phyloP scores from a whole-genome alignment of 2,888 invertebrate genomes.

The Callinectes sapidus region DNA sequence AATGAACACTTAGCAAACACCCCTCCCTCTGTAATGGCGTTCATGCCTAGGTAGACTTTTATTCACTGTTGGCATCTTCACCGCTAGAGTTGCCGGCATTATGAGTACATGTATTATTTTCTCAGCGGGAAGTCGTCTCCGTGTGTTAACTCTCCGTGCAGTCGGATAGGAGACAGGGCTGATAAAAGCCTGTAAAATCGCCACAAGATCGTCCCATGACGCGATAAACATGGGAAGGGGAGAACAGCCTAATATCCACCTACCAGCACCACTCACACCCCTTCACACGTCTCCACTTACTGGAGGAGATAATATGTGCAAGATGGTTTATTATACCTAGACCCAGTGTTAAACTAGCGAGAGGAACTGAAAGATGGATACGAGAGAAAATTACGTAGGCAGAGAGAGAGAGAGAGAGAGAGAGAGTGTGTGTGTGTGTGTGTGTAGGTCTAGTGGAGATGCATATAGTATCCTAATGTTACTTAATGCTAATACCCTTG shows the following conservation, averaged over 20 bases:
- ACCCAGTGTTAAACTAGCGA: background rate
- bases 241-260: background rate
- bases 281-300: background rate
- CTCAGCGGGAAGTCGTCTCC: slow-evolving; percentile 19
- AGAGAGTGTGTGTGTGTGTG: too few relatives aligned
- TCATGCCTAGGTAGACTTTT: background rate
- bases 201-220: background rate
- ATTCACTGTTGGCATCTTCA: slow-evolving; percentile 11
- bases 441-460: background rate
- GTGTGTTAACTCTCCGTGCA: slow-evolving; percentile 19
- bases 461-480: background rate
- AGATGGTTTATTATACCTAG: background rate
- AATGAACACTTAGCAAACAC: background rate
- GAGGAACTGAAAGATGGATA: background rate
- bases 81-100: slow-evolving; percentile 21
- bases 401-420: background rate
- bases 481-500: background rate
- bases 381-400: background rate
- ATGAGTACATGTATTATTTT: background rate
- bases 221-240: background rate
- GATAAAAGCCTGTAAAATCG: background rate
- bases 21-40: background rate
- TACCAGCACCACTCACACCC: background rate
- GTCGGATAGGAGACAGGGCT: background rate
- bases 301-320: background rate